Evolutionary conservation across 2,888 invertebrate genomes (phyloP).

Genomic region (Chymomyza caudatula): DNA sequence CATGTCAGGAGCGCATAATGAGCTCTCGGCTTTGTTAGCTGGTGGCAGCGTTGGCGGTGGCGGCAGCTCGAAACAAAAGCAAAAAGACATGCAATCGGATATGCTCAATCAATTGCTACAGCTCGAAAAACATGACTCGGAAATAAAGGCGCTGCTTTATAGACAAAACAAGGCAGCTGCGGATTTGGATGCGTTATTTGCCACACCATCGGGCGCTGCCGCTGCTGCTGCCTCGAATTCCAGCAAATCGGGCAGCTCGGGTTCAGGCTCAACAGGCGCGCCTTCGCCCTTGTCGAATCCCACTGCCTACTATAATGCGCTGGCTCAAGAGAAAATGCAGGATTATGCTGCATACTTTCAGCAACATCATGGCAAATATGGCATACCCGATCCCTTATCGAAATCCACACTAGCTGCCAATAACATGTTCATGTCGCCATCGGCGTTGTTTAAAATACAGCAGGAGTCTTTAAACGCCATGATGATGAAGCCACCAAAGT

Average conservation of each 20-base stretch:
- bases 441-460: constrained; percentile 84
- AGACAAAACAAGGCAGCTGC: constrained; percentile 76
- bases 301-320: constrained; percentile 75
- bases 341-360: constrained; percentile 79
- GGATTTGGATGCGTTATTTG: constrained; percentile 75
- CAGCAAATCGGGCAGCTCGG: constrained; percentile 42
- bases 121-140: constrained; percentile 75
- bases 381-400: constrained; percentile 86
- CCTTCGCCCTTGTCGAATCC: constrained; percentile 70
- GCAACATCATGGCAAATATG: constrained; percentile 77
- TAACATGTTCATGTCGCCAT: constrained; percentile 88
- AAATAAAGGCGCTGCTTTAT: constrained; percentile 74
- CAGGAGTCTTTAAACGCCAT: constrained; percentile 78
- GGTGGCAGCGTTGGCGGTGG: constrained; percentile 57
- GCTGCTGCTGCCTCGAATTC: constrained; percentile 40
- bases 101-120: constrained; percentile 76
- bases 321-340: constrained; percentile 79
- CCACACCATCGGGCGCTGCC: constrained; percentile 68
- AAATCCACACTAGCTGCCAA: constrained; percentile 87
- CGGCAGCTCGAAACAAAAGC: constrained; percentile 59
- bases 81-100: constrained; percentile 73
- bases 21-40: constrained; percentile 73
- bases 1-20: constrained; percentile 66
- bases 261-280: constrained; percentile 41
- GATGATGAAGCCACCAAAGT: constrained; percentile 80